Percentiles rank a stretch among this genome's conserved stretches.
phyloP scores from a whole-genome alignment of 1,140 invertebrate species.

The Mizuhopecten yessoensis region DNA sequence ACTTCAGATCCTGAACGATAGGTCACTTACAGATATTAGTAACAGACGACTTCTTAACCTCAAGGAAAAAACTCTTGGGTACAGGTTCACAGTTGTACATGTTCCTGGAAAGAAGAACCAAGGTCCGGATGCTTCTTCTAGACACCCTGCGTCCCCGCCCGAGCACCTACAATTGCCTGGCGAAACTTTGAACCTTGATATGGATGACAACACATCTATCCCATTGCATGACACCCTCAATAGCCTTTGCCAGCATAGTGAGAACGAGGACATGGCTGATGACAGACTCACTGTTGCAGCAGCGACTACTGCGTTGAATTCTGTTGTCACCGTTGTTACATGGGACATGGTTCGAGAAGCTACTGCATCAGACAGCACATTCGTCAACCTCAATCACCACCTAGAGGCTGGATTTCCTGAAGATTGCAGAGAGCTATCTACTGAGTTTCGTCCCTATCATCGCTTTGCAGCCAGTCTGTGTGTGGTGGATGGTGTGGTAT shows the following conservation, averaged over 20 bases:
- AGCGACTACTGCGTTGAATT: conserved; percentile 18
- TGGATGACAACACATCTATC: neutral
- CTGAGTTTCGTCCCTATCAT: conserved; percentile 41
- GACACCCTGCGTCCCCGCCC: conserved; percentile 37
- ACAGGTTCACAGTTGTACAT: conserved; percentile 57
- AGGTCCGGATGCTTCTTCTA: conserved; percentile 55
- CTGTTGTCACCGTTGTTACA: conserved; percentile 46
- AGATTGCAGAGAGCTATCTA: conserved; percentile 46
- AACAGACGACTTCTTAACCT: conserved; percentile 50
- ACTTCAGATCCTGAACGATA: conserved; percentile 58
- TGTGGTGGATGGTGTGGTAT: conserved; percentile 54
- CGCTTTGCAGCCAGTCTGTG: conserved; percentile 40
- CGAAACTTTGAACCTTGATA: conserved; percentile 41
- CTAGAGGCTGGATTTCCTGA: conserved; percentile 54
- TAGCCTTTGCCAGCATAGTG: conserved; percentile 41
- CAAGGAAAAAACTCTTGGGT: conserved; percentile 59
- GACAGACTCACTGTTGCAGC: conserved; percentile 49
- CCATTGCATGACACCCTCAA: conserved; percentile 42
- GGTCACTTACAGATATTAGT: conserved; percentile 52
- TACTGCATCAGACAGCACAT: conserved; percentile 51
- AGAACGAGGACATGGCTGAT: conserved; percentile 49
- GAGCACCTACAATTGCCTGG: conserved; percentile 40
- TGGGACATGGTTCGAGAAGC: conserved; percentile 52
- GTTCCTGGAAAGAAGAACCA: conserved; percentile 53
- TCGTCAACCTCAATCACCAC: conserved; percentile 48